Conservation (phyloP, 2,888 invertebrate genomes). For the Tholera decimalis region DNA sequence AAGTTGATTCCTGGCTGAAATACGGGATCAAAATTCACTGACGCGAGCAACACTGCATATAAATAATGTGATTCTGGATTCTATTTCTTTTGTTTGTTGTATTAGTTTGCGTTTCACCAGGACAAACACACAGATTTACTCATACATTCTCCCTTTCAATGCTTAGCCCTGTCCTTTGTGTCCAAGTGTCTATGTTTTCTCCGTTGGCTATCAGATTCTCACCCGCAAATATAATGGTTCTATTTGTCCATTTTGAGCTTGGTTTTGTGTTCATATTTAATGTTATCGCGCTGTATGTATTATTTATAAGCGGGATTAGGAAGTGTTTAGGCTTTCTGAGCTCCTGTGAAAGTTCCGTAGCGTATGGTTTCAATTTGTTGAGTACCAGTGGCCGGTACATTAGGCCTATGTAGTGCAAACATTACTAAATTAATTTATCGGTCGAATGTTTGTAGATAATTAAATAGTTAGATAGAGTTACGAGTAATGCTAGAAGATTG, state of each 20-base stretch:
- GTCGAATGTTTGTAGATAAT: background rate
- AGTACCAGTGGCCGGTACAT: conserved; percentile 18
- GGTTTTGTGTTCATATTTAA: conserved; percentile 50
- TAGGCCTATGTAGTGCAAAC: background rate
- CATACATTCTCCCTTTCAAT: conserved; percentile 53
- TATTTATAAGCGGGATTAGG: conserved; percentile 65
- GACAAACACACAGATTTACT: conserved; percentile 45
- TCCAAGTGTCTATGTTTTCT: conserved; percentile 53
- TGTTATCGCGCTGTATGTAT: conserved; percentile 64
- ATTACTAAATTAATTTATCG: background rate
- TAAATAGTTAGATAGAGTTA: background rate
- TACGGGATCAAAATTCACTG: no score
- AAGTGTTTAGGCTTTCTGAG: conserved; percentile 42
- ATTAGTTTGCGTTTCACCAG: background rate
- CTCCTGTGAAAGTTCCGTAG: conserved; percentile 55
- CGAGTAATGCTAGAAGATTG: background rate
- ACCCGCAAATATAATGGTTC: conserved; percentile 65
- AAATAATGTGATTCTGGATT: no score
- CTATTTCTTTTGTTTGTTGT: background rate
- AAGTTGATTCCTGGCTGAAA: no score
- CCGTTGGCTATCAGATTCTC: conserved; percentile 61
- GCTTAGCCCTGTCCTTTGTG: conserved; percentile 60
- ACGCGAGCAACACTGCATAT: no score
- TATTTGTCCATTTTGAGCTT: conserved; percentile 67
- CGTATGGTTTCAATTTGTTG: conserved; percentile 23